These are phyloP conservation scores for Hucho hucho DNA, from an alignment of 2,113 vertebrate genomes.

Conservation along the genomic window DNA sequence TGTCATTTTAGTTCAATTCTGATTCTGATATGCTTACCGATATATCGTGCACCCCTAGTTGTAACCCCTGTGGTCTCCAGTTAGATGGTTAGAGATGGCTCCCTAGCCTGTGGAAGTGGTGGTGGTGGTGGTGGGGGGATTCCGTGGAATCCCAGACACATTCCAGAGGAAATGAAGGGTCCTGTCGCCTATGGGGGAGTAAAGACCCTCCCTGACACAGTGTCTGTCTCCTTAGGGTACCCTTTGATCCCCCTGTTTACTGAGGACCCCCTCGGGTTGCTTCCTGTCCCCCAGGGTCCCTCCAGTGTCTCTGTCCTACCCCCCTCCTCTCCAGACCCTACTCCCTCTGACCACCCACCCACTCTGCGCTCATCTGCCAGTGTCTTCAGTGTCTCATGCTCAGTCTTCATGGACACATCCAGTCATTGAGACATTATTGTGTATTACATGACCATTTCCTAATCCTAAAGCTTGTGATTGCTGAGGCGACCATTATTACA, in stretches of 20 bases:
- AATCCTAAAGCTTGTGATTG: slow-evolving; percentile 37
- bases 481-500: slow-evolving; percentile 45
- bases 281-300: slow-evolving; percentile 59
- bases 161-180: slow-evolving; percentile 75
- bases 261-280: slow-evolving; percentile 54
- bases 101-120: slow-evolving; percentile 42
- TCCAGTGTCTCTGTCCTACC: slow-evolving; percentile 32
- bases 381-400: background rate
- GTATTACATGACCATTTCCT: background rate
- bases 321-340: slow-evolving; percentile 2
- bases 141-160: slow-evolving; percentile 65
- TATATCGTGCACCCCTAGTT: too few species aligned
- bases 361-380: slow-evolving; percentile 2
- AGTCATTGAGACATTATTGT: background rate
- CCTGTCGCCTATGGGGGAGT: slow-evolving; percentile 67
- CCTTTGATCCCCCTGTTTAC: slow-evolving; percentile 72
- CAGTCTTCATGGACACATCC: background rate
- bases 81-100: slow-evolving; percentile 37
- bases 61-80: slow-evolving; percentile 15
- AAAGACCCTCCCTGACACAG: slow-evolving; percentile 64
- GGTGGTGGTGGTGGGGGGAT: slow-evolving; percentile 45
- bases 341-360: slow-evolving; percentile 34
- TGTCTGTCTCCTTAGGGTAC: slow-evolving; percentile 55
- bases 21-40: too few species aligned
- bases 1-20: too few species aligned